Conservation (phyloP, 2,797 vertebrate genomes). For the Cossypha heuglini region DNA sequence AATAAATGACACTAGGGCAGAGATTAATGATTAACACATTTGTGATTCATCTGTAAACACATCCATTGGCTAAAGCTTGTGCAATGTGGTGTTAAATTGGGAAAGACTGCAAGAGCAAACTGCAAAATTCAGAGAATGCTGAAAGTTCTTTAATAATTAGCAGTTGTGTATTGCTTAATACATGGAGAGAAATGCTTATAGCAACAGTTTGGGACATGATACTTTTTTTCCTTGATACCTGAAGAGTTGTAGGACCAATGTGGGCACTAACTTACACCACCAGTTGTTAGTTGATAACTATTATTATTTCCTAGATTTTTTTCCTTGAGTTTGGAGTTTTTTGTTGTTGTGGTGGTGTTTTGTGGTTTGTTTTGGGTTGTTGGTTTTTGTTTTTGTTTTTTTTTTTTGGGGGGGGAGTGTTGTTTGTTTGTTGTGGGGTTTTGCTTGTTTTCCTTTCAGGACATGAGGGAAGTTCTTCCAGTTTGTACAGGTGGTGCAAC, state of each 20-base stretch:
- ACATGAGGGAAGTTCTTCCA: neutral
- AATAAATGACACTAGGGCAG: neutral
- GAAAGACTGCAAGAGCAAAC: neutral
- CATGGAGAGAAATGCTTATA: neutral
- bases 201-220: neutral
- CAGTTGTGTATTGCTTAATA: neutral
- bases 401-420: accelerated
- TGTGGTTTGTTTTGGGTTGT: neutral
- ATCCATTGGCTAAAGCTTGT: neutral
- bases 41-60: neutral
- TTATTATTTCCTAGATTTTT: neutral
- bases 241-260: neutral
- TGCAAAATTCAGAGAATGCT: neutral
- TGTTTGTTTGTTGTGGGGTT: neutral
- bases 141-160: neutral
- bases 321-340: neutral
- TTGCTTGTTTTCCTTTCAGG: neutral
- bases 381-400: no score
- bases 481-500: neutral
- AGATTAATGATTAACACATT: neutral
- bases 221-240: neutral
- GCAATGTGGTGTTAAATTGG: neutral
- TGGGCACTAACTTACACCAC: neutral
- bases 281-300: neutral
- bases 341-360: neutral